phyloP scores from a whole-genome alignment of 2,888 invertebrate species.

The Chirona hameri region DNA sequence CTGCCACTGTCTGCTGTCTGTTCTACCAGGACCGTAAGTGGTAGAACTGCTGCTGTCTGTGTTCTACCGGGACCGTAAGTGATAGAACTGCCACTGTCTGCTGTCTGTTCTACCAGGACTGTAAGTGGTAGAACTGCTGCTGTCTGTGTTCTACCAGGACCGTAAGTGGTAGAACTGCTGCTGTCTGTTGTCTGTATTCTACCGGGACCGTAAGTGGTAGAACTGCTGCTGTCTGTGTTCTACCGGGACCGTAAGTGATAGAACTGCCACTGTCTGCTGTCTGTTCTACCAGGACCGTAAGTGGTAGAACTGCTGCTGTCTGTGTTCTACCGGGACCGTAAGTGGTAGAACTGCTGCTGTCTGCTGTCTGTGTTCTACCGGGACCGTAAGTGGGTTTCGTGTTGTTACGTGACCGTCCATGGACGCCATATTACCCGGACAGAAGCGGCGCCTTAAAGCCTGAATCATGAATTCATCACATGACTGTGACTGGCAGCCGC shows the following conservation, averaged over 20 bases:
- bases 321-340: neutral
- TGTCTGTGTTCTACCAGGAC: neutral
- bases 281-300: neutral
- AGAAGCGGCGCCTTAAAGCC: no score
- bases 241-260: neutral
- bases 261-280: no score
- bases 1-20: no score
- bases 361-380: neutral
- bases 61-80: neutral
- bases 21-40: neutral
- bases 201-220: neutral
- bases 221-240: conserved; percentile 32
- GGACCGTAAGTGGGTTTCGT: neutral
- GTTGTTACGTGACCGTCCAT: no score
- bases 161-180: no score
- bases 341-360: no score
- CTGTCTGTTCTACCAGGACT: neutral
- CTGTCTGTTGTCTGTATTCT: neutral
- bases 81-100: no score
- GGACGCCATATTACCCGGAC: no score
- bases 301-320: no score
- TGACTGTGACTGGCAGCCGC: no score
- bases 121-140: no score
- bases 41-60: conserved; percentile 34
- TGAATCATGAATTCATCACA: no score